These are phyloP conservation scores for Microctonus brassicae DNA, from an alignment of 2,888 invertebrate species.

Conservation along the genomic window DNA sequence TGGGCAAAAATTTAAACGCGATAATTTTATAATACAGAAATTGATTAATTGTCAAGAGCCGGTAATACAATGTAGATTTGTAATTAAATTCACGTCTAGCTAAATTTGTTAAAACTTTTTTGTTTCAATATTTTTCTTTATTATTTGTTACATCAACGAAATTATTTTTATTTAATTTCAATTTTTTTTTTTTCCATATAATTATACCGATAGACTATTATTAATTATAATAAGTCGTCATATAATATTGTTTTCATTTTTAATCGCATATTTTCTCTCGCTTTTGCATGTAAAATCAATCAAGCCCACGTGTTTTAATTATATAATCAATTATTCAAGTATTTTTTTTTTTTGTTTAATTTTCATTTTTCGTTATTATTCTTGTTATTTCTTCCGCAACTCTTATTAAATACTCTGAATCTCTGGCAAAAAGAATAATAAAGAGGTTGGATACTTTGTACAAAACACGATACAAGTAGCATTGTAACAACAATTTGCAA, in stretches of 20 bases:
- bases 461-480: slow-evolving; percentile 69
- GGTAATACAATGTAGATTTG: slow-evolving; percentile 20
- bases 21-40: slow-evolving; percentile 7
- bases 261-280: slow-evolving; percentile 2
- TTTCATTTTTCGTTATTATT: slow-evolving; percentile 7
- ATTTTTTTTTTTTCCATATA: too few relatives aligned
- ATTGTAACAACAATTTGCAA: slow-evolving; percentile 68
- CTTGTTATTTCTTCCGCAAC: slow-evolving; percentile 24
- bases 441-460: slow-evolving; percentile 65
- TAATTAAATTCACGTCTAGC: slow-evolving; percentile 21
- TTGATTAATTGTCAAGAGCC: slow-evolving; percentile 33
- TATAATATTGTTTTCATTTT: slow-evolving; percentile 16
- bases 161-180: slow-evolving; percentile 16
- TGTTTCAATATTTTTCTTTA: background rate
- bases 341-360: slow-evolving; percentile 37
- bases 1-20: slow-evolving; percentile 17
- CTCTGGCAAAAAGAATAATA: slow-evolving; percentile 58
- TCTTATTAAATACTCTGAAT: slow-evolving; percentile 47
- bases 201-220: too few relatives aligned
- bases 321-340: slow-evolving; percentile 37
- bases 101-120: background rate
- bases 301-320: slow-evolving; percentile 35
- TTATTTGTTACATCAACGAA: background rate
- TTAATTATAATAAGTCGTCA: background rate
- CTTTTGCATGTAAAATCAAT: slow-evolving; percentile 26